phyloP scores from a whole-genome alignment of 1,140 invertebrate genomes.

The Drosophila lini region DNA sequence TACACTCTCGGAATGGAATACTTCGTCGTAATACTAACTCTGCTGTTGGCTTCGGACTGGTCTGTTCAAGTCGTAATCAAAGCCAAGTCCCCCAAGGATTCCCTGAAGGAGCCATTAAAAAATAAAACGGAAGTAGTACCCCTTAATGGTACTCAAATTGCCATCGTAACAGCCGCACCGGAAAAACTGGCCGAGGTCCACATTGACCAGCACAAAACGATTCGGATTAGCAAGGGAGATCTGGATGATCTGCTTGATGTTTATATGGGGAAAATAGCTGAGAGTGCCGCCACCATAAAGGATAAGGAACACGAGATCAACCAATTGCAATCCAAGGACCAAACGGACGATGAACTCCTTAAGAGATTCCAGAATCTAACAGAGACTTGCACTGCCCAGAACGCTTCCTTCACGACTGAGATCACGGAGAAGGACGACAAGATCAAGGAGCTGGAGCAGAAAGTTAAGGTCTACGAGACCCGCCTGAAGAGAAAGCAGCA shows the following conservation, averaged over 20 bases:
- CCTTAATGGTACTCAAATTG: conserved; percentile 15
- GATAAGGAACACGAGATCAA: conserved; percentile 59
- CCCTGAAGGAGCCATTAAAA: conserved; percentile 10
- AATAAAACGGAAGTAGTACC: conserved; percentile 29
- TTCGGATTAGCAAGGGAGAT: conserved; percentile 64
- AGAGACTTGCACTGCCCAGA: conserved; percentile 40
- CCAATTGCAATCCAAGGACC: conserved; percentile 42
- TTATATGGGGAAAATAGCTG: conserved; percentile 62
- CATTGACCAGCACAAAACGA: conserved; percentile 66
- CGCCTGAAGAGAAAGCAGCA: conserved; percentile 59
- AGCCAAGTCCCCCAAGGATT: conserved; percentile 19
- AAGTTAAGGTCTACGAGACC: conserved; percentile 50
- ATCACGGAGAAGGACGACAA: conserved; percentile 38
- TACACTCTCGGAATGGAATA: conserved; percentile 8
- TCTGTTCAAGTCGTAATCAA: conserved; percentile 23
- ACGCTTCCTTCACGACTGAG: conserved; percentile 3
- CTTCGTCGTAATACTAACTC: not conserved
- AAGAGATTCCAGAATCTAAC: conserved; percentile 47
- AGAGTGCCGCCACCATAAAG: conserved; percentile 58
- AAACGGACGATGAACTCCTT: conserved; percentile 36
- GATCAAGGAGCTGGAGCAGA: conserved; percentile 50
- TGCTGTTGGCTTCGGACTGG: conserved; percentile 8
- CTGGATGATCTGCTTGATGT: conserved; percentile 64
- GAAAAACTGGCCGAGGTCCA: conserved; percentile 66
- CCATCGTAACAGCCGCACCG: not conserved